Percentiles rank a stretch among this genome's conserved stretches.
Conservation (phyloP, 2,113 vertebrate species). For the Amphilophus citrinellus region DNA sequence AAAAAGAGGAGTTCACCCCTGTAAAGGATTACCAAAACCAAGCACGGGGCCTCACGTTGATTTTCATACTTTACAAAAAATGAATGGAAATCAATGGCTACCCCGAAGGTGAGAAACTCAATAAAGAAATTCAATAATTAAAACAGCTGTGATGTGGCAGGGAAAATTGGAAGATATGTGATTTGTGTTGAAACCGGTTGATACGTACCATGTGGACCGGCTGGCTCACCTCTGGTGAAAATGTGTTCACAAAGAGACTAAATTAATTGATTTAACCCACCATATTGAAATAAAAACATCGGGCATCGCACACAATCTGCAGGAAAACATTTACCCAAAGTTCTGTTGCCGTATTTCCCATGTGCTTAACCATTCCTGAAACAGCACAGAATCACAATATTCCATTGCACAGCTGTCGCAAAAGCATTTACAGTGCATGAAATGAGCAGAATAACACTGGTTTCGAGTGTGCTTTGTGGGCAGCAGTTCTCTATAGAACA, state of each 20-base stretch:
- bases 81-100: slow-evolving; percentile 37
- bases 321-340: neutral
- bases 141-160: neutral
- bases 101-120: slow-evolving; percentile 2
- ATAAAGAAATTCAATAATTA: neutral
- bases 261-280: too few species aligned
- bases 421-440: neutral
- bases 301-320: too few species aligned
- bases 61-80: neutral
- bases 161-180: neutral
- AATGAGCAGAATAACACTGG: neutral
- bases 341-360: neutral
- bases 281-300: too few species aligned
- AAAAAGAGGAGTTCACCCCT: neutral
- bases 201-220: neutral
- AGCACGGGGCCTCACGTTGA: neutral
- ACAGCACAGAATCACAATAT: too few species aligned
- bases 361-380: neutral
- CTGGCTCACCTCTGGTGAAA: neutral
- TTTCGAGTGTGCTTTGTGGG: neutral
- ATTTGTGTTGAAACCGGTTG: neutral
- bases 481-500: neutral
- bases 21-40: neutral
- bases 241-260: neutral
- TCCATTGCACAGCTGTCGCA: neutral